phyloP scores from a whole-genome alignment of 2,888 invertebrate genomes.

The Petrophora chlorosata region DNA sequence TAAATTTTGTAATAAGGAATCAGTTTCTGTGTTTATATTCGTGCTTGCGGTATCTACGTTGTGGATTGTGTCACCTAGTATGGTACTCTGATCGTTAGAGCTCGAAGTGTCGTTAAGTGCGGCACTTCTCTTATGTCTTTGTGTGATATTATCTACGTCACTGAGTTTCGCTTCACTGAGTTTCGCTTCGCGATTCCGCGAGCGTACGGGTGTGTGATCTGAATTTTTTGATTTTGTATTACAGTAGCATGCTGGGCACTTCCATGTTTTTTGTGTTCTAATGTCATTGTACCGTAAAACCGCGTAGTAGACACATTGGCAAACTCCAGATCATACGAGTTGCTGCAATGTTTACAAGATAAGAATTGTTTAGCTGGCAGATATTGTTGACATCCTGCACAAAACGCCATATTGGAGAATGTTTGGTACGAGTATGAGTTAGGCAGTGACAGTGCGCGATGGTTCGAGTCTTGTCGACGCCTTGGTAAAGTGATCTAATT shows the following conservation, averaged over 20 bases:
- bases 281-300: constrained; percentile 14
- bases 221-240: not conserved
- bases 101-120: not conserved
- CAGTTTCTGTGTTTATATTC: not conserved
- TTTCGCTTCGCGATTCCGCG: not conserved
- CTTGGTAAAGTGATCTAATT: too few species aligned
- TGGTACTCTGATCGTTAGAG: not conserved
- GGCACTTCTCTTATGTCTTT: not conserved
- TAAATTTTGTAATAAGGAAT: not conserved
- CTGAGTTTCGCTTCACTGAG: too few species aligned
- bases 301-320: not conserved
- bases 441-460: too few species aligned
- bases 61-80: not conserved
- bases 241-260: not conserved
- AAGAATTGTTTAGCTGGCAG: not conserved
- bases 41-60: not conserved
- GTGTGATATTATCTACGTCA: too few species aligned
- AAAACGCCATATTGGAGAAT: too few species aligned
- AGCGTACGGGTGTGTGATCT: not conserved
- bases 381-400: too few species aligned
- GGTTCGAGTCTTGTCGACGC: too few species aligned
- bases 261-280: constrained; percentile 38
- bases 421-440: too few species aligned
- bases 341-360: not conserved
- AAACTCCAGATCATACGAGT: not conserved